phyloP scores from a whole-genome alignment of 2,888 invertebrate species.

The Andrena marginata region DNA sequence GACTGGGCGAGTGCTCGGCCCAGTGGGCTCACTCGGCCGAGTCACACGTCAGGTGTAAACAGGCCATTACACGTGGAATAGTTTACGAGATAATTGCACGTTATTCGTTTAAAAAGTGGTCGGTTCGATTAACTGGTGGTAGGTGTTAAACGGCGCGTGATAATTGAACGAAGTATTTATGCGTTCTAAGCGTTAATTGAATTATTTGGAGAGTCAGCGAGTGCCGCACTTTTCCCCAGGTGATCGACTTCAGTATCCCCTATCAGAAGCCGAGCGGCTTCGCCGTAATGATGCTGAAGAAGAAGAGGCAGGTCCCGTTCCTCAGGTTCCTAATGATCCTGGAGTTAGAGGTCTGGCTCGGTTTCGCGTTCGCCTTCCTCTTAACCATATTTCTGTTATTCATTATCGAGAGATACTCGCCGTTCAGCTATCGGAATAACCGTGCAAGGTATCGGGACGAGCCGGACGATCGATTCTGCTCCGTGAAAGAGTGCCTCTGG shows the following conservation, averaged over 20 bases:
- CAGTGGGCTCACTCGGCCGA: too few species aligned
- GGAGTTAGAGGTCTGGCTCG: constrained; percentile 97
- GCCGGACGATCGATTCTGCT: constrained; percentile 96
- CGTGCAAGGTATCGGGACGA: constrained; percentile 95
- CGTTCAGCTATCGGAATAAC: constrained; percentile 97
- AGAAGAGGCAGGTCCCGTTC: constrained; percentile 94
- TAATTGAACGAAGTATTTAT: too few species aligned
- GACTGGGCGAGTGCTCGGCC: too few species aligned
- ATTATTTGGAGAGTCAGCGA: background rate
- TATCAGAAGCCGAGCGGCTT: constrained; percentile 98
- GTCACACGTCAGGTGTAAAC: too few species aligned
- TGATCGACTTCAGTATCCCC: constrained; percentile 97
- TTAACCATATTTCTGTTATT: constrained; percentile 96
- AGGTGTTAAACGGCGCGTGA: too few species aligned
- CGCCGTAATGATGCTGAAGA: constrained; percentile 96
- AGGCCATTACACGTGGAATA: background rate
- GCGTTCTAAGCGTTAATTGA: too few species aligned
- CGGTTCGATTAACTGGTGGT: too few species aligned
- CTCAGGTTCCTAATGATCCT: constrained; percentile 97
- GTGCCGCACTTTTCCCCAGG: constrained; percentile 84
- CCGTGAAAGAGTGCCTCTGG: constrained; percentile 97
- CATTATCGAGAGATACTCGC: constrained; percentile 97
- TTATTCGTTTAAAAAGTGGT: too few species aligned
- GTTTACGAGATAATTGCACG: background rate
- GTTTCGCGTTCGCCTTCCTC: constrained; percentile 96